These are phyloP conservation scores for Diarsia mendica DNA, from an alignment of 2,888 invertebrate genomes.

Conservation along the genomic window DNA sequence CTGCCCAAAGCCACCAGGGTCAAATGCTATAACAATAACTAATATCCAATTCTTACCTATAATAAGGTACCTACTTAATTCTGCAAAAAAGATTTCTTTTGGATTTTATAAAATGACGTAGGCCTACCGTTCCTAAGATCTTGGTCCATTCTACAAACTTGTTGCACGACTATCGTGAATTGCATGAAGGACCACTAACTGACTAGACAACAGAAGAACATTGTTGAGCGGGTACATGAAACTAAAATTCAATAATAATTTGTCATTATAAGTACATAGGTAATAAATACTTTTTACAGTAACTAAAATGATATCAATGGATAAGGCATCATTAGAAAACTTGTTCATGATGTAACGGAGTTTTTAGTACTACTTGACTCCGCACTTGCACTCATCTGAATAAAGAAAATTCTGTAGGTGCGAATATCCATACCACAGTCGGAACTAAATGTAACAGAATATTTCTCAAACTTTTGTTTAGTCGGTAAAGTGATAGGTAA, in stretches of 20 bases:
- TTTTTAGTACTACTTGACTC: constrained; percentile 22
- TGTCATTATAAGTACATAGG: neutral
- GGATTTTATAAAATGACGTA: neutral
- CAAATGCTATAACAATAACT: neutral
- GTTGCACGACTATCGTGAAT: neutral
- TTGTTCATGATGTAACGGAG: neutral
- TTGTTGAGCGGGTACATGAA: neutral
- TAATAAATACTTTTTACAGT: too few species aligned
- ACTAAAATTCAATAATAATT: neutral
- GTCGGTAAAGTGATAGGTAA: constrained; percentile 79
- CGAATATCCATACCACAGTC: constrained; percentile 87
- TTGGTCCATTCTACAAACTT: neutral
- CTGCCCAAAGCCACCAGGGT: neutral
- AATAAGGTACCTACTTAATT: neutral
- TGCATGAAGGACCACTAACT: neutral
- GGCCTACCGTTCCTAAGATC: neutral
- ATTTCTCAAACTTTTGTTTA: constrained; percentile 79
- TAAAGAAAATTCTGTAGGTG: constrained; percentile 81
- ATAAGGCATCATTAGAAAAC: neutral
- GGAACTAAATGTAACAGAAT: constrained; percentile 82
- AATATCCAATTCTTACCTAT: neutral
- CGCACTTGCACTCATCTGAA: constrained; percentile 59
- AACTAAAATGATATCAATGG: neutral
- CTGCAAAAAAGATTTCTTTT: neutral
- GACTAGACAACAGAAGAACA: neutral